Evolutionary conservation across 2,888 invertebrate species (phyloP).

Genomic region (Athrips mouffetella): DNA sequence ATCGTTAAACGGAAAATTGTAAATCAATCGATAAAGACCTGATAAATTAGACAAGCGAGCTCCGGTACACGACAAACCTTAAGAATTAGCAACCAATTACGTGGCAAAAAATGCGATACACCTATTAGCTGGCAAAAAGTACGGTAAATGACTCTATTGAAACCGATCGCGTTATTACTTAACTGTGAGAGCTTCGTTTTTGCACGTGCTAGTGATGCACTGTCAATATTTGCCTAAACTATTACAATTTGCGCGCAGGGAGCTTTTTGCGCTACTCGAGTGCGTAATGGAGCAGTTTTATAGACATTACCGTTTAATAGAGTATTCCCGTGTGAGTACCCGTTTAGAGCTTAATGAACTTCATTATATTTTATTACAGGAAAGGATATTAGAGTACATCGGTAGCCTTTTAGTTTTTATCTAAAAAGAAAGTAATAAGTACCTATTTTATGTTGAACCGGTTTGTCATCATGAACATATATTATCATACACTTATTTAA

Average conservation of each 20-base stretch:
- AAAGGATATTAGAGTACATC: constrained; percentile 14
- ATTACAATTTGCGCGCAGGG: constrained; percentile 17
- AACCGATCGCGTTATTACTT: constrained; percentile 22
- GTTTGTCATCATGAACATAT: constrained; percentile 9
- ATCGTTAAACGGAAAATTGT: constrained; percentile 28
- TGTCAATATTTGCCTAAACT: constrained; percentile 24
- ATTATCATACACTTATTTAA: no score
- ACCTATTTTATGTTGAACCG: not conserved
- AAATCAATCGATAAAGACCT: constrained; percentile 51
- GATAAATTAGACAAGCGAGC: constrained; percentile 28
- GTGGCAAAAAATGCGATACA: constrained; percentile 42
- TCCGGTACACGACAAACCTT: constrained; percentile 36
- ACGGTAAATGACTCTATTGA: constrained; percentile 22
- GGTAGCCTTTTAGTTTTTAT: constrained; percentile 12
- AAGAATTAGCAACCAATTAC: constrained; percentile 55
- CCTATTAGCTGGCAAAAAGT: constrained; percentile 42
- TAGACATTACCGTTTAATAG: constrained; percentile 8
- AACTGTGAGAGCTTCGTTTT: constrained; percentile 20
- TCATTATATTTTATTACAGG: constrained; percentile 16
- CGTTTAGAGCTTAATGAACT: constrained; percentile 14
- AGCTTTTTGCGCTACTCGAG: constrained; percentile 8
- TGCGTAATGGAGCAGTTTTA: constrained; percentile 18
- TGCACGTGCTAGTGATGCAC: constrained; percentile 11
- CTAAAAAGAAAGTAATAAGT: constrained; percentile 10
- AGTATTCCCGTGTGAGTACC: not conserved